Base-by-base conservation (phyloP, 2,888 invertebrate species). In the Clostera curtula region DNA sequence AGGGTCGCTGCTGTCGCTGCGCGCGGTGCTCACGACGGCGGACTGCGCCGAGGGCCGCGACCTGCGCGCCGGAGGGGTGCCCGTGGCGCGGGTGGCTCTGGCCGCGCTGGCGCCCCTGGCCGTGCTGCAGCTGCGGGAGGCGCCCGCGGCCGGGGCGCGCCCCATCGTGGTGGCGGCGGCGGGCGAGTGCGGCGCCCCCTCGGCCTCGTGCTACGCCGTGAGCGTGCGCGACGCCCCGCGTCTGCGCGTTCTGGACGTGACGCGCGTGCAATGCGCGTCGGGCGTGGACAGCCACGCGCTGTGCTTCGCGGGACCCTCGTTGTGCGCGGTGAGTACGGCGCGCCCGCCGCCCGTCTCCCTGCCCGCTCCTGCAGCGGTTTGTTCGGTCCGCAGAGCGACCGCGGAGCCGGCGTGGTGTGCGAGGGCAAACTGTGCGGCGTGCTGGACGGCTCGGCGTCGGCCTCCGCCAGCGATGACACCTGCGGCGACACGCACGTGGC, bases 371-470 rank as follows among this genome's bases (percentile, higher is more conserved):
- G 11, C 24, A 10, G 6, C 12, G n/a, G 12, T 1, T 5, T 13
- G 2, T 3, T 17, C 13, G 2, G 22, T 28, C 12, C 25, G 28
- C 49, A 72, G 73, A 55, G 46, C 26, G 75, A 75, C 36, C 46
- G 68, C 49, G 76, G 76, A 25, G 61, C 68, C 17, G 76, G 71
- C 37, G 64, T 75, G 27, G 74, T 76, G 40, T 73, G 76, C 54
- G 61, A 41, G 30, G 74, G 74, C 44, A 64, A 63, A 56, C 57
- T 76, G 53, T 72, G 75, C 55, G 75, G 67, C 41, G 71, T 74
- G 47, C 35, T 73, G 43, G 34, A 36, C 14, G 35, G 27, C 5
- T 19, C 24, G 7, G 24, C 5, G 30, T n/a, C 29, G 24, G 18
- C 5, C 46, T 34, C 30, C 19, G 36, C 12, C 28, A 13, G n/a